Evolutionary conservation across 64 coral and sea anemone species (phyloP).

Genomic region (Montipora cactus): DNA sequence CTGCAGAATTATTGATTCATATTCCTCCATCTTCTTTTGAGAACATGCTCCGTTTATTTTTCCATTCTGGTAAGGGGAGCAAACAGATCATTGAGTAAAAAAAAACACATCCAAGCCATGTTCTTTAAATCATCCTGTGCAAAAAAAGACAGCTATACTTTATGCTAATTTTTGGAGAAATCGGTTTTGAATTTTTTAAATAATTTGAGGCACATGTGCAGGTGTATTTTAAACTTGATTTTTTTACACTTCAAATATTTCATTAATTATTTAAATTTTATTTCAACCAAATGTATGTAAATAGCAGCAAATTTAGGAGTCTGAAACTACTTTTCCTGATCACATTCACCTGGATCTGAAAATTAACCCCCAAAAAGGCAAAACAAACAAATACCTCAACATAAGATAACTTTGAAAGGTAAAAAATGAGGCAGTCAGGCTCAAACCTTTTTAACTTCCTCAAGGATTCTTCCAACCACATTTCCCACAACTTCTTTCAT

Average conservation of each 20-base stretch:
- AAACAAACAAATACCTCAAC: neutral
- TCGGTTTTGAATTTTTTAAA: neutral
- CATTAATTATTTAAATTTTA: neutral
- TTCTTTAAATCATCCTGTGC: neutral
- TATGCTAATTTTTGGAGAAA: slow-evolving; percentile 1
- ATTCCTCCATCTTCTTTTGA: slow-evolving; percentile 61
- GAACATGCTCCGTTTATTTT: slow-evolving; percentile 15
- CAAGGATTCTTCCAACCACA: slow-evolving; percentile 8
- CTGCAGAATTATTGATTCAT: slow-evolving; percentile 78
- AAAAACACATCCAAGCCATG: neutral
- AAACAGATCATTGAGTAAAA: neutral
- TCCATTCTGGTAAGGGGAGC: neutral
- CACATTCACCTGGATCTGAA: neutral
- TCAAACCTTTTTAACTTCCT: slow-evolving; percentile 37
- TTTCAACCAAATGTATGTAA: neutral
- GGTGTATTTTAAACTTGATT: slow-evolving; percentile 3
- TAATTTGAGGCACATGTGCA: neutral
- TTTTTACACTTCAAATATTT: neutral
- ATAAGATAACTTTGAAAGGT: neutral
- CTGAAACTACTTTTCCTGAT: neutral
- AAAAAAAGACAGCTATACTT: neutral
- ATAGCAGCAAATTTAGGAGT: neutral
- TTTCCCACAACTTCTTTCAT: neutral
- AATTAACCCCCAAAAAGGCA: neutral
- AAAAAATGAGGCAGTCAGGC: neutral